Evolutionary conservation across 2,113 vertebrate species (phyloP).

Genomic region (Craseonycteris thonglongyai): DNA sequence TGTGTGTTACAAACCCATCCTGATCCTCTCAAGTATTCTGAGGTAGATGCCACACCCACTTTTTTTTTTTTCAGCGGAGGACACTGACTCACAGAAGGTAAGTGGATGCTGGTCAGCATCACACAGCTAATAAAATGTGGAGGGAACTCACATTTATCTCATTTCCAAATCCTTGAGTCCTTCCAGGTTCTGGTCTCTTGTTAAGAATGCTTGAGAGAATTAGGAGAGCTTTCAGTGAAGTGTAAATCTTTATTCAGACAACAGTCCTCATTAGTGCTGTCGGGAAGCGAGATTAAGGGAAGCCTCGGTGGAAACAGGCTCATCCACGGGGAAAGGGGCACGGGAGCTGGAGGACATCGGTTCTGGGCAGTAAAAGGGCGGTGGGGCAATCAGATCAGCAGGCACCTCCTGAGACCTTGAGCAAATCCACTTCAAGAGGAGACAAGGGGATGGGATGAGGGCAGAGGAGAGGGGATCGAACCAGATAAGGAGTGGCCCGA

Average conservation of each 20-base stretch:
- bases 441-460: not conserved
- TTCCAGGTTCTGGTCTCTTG: not conserved
- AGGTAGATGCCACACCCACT: slow-evolving; percentile 54
- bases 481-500: not conserved
- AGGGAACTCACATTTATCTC: not conserved
- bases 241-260: slow-evolving; percentile 4
- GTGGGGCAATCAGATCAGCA: not conserved
- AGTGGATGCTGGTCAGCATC: slow-evolving; percentile 15
- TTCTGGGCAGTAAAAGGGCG: not conserved
- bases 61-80: not conserved
- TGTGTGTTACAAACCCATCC: not conserved
- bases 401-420: not conserved
- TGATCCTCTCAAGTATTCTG: not conserved
- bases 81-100: slow-evolving; percentile 35
- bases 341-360: not conserved
- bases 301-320: not conserved
- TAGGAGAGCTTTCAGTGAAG: not conserved
- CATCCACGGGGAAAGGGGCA: not conserved
- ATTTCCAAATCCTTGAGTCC: not conserved
- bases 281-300: not conserved
- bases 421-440: not conserved
- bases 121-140: slow-evolving; percentile 41
- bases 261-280: not conserved
- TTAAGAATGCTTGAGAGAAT: not conserved
- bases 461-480: not conserved